These are phyloP conservation scores for Stratiomys singularior DNA, from an alignment of 2,888 invertebrate species.

Conservation along the genomic window DNA sequence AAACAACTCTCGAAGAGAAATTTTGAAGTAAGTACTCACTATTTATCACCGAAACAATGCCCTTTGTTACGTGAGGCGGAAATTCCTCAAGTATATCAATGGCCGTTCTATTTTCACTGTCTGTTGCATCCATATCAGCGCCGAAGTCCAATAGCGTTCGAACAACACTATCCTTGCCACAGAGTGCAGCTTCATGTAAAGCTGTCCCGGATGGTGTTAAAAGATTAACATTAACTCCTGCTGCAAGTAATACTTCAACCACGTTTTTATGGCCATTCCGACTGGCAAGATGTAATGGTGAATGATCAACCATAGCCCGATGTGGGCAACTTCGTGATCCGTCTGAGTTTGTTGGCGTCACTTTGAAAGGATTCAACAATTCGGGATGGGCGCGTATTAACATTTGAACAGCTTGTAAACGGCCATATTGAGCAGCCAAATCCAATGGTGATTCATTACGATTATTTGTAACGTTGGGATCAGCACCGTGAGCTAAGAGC, in stretches of 20 bases:
- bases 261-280: constrained; percentile 90
- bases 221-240: constrained; percentile 89
- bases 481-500: constrained; percentile 85
- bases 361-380: constrained; percentile 77
- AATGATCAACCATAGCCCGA: constrained; percentile 74
- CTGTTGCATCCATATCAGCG: constrained; percentile 82
- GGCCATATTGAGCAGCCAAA: constrained; percentile 90
- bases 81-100: constrained; percentile 87
- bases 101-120: constrained; percentile 84
- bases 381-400: constrained; percentile 86
- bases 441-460: constrained; percentile 93
- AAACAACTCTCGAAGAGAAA: no score
- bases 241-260: constrained; percentile 82
- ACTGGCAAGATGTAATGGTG: constrained; percentile 93
- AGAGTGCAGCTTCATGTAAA: constrained; percentile 92
- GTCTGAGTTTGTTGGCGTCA: constrained; percentile 40
- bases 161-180: constrained; percentile 90
- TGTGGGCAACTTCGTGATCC: constrained; percentile 57
- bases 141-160: constrained; percentile 82
- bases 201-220: constrained; percentile 89
- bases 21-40: constrained; percentile 69
- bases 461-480: constrained; percentile 87
- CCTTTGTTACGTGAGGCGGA: constrained; percentile 87
- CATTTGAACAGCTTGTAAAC: constrained; percentile 86
- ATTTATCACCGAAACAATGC: constrained; percentile 85